Base-by-base conservation (phyloP, 2,797 vertebrate genomes). In the Xenopus petersii region DNA sequence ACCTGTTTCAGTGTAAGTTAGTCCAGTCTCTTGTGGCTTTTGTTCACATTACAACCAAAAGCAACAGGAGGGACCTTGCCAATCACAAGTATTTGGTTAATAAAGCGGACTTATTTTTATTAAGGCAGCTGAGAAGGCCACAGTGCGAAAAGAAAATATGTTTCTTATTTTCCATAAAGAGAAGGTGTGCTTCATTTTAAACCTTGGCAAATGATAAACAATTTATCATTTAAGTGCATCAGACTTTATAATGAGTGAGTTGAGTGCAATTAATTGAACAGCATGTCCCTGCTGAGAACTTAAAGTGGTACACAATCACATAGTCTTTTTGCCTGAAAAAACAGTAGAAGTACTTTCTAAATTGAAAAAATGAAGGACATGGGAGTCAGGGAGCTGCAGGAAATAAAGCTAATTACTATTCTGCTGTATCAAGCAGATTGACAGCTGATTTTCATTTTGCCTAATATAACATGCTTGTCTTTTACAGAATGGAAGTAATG, bases 1-100 rank as follows among this genome's bases (percentile, higher is more conserved):
- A 86, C 80, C 80, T 81, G 83, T 84, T 87, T 89, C 80, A 81
- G 86, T 82, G 81, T 84, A 80, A 81, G 75, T 81, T 64, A 68
- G 83, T 84, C 81, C 72, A 58, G 70, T 72, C 81, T 80, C 86
- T 88, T 71, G 77, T 13, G 66, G 81, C 74, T 85, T 84, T 85
- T 81, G 47, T 85, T 84, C 82, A 76, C 72, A 83, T 83, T 84
- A 78, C 79, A 73, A 21, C 63, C 84, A 73, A 36, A 81, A 89
- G 67, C 78, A 36, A 82, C 82, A 80, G 83, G 82, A 85, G 80
- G 64, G 80, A 80, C 30, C 77, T 80, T 76, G 75, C 80, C 83
- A 80, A 81, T 80, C 82, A 73, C 75, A 80, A 82, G 80, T 73
- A 71, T 77, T 84, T 78, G 58, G 77, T 83, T 79, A 79, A 79